A percentile compares a stretch with the other conserved stretches of the same genome.
phyloP scores from a whole-genome alignment of 1,140 invertebrate genomes.

The Drosophila bocki region DNA sequence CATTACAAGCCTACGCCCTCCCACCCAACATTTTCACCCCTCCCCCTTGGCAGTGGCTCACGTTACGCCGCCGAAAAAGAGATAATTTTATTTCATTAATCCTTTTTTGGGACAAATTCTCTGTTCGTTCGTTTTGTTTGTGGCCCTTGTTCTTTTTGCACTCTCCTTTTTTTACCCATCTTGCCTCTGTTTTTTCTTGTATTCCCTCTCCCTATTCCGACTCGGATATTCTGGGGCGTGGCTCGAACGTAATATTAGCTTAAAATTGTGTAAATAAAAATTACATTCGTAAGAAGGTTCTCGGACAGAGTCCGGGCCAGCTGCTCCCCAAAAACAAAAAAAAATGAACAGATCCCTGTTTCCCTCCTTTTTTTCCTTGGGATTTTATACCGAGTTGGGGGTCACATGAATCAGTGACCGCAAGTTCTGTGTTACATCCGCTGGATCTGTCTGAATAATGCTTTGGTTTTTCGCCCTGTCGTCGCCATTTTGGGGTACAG shows the following conservation, averaged over 20 bases:
- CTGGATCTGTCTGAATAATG: slow-evolving; percentile 12
- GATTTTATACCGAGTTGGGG: background rate
- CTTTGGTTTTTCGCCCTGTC: slow-evolving; percentile 20
- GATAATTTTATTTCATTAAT: slow-evolving; percentile 84
- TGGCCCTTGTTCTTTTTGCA: slow-evolving; percentile 6
- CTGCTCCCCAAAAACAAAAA: slow-evolving; percentile 33
- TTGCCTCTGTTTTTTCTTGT: slow-evolving; percentile 38
- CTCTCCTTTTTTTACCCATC: background rate
- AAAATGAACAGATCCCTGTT: background rate
- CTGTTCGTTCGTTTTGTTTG: slow-evolving; percentile 19
- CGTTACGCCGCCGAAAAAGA: slow-evolving; percentile 80
- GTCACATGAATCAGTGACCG: slow-evolving; percentile 72
- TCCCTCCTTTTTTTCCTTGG: background rate
- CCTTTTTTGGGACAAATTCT: slow-evolving; percentile 82
- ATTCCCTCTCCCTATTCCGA: slow-evolving; percentile 18
- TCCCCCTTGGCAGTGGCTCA: slow-evolving; percentile 32
- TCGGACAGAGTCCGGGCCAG: slow-evolving; percentile 44
- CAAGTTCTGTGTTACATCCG: slow-evolving; percentile 51
- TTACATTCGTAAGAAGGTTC: slow-evolving; percentile 82
- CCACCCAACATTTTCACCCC: too few species aligned
- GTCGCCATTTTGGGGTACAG: slow-evolving; percentile 31
- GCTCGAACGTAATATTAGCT: slow-evolving; percentile 81
- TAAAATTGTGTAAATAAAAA: slow-evolving; percentile 84
- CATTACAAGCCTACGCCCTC: slow-evolving; percentile 35
- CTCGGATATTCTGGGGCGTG: slow-evolving; percentile 66